Conservation (phyloP, 2,797 vertebrate species). For the Sarcoramphus papa region DNA sequence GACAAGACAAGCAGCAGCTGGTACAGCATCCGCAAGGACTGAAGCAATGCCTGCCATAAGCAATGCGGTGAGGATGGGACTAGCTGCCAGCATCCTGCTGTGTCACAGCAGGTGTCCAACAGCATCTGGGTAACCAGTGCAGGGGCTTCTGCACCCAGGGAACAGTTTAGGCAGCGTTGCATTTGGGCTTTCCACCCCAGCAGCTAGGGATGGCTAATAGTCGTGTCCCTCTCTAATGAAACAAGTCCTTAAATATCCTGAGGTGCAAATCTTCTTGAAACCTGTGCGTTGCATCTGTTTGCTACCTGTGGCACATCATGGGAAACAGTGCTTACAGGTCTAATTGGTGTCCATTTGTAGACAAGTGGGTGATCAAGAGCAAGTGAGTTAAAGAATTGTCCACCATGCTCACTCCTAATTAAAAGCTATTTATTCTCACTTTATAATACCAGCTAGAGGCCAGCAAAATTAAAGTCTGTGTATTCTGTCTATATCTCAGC, state of each 20-base stretch:
- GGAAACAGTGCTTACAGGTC: background rate
- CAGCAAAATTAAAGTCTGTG: background rate
- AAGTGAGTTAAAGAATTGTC: background rate
- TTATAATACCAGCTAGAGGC: background rate
- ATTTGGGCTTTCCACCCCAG: background rate
- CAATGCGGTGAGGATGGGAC: background rate
- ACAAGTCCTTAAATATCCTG: background rate
- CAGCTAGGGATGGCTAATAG: background rate
- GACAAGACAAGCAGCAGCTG: background rate
- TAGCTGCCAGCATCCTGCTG: background rate
- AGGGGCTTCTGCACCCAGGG: background rate
- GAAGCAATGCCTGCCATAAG: background rate
- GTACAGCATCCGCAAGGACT: background rate
- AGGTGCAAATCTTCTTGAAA: background rate
- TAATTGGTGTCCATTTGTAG: background rate
- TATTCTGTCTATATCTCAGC: background rate
- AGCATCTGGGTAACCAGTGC: background rate
- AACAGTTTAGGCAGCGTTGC: background rate
- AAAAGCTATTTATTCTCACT: background rate
- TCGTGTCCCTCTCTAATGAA: background rate
- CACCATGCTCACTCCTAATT: background rate
- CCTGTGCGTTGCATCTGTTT: background rate
- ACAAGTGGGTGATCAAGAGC: background rate
- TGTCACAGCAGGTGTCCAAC: background rate
- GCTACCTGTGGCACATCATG: background rate